Evolutionary conservation across 2,888 invertebrate species (phyloP), one percentile per base, ranked within the genome.

Genomic region (Drosophila mercatorum): DNA sequence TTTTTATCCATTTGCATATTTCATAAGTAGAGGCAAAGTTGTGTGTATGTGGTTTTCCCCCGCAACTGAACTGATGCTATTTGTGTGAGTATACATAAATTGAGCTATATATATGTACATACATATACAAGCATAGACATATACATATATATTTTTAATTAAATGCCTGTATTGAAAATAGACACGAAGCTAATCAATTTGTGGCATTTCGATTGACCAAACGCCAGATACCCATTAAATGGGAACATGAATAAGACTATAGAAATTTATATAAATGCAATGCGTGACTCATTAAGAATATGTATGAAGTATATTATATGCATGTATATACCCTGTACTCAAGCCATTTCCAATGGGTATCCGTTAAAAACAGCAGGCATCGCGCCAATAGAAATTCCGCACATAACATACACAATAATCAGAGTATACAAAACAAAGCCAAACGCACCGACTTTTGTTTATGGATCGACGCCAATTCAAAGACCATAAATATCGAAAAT

Each of bases 91-190:
- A 40, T 38, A 53, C 14, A 34, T 67, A 44, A 78, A 88, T 72
- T 67, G 68, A 49, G 58, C 75, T 46, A 68, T 80, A 86, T 81
- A 88, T 83, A 78, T n/a, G 28, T 3, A 5, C 3, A 28, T 28
- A 28, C 0, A 28, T 22, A 7, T 7, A 43, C 17, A 44, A 3
- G 7, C 1, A 44, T 44, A 44, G 43, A 66, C 78, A 86, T 81
- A 83, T 81, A 78, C 10, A 17, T 10, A 44, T 44, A 44, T 78
- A 83, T 83, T 81, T 78, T 22, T 63, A 89, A 83, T 87, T 73
- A 73, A 83, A 66, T 78, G 56, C 60, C 47, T 56, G 36, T 51
- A 38, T 62, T 58, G 47, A 64, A 70, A 63, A 68, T 11, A 53
- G n/a, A 43, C 49, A 10, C 22, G 38, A 49, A 17, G 2, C 43